phyloP scores from a whole-genome alignment of 2,888 invertebrate genomes.

The Barypeithes pellucidus region DNA sequence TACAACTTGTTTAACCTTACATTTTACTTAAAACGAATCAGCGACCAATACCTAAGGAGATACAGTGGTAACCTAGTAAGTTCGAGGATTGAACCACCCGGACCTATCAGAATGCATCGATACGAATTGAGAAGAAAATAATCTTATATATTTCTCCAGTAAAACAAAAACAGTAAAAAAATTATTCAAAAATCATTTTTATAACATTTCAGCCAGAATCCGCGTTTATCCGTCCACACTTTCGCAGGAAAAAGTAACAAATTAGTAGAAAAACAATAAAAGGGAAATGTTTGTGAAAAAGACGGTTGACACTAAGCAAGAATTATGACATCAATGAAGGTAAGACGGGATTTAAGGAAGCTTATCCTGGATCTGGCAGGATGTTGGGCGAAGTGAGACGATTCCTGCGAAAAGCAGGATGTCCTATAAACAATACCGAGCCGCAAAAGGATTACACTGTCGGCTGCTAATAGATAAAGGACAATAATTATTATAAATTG shows the following conservation, averaged over 20 bases:
- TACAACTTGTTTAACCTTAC: too few relatives aligned
- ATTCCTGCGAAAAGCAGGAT: slow-evolving; percentile 40
- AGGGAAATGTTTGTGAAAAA: slow-evolving; percentile 36
- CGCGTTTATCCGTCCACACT: slow-evolving; percentile 4
- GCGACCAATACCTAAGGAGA: too few relatives aligned
- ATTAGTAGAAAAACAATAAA: slow-evolving; percentile 50
- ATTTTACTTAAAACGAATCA: too few relatives aligned
- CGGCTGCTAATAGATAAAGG: slow-evolving; percentile 49
- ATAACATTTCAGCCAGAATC: not conserved
- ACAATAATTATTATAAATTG: slow-evolving; percentile 50
- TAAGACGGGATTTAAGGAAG: slow-evolving; percentile 51
- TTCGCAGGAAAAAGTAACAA: slow-evolving; percentile 42
- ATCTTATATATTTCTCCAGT: too few relatives aligned
- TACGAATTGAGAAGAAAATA: too few relatives aligned
- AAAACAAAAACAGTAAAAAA: too few relatives aligned
- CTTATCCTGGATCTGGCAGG: slow-evolving; percentile 51
- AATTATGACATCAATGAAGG: slow-evolving; percentile 55
- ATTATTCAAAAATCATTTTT: too few relatives aligned
- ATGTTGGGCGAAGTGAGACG: slow-evolving; percentile 47
- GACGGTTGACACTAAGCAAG: slow-evolving; percentile 55
- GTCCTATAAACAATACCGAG: slow-evolving; percentile 37
- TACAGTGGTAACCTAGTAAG: too few relatives aligned
- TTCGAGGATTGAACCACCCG: too few relatives aligned
- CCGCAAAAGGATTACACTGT: slow-evolving; percentile 47
- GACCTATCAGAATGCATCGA: too few relatives aligned